phyloP scores from a whole-genome alignment of 2,113 vertebrate species.

The Onychorhynchus coronatus region DNA sequence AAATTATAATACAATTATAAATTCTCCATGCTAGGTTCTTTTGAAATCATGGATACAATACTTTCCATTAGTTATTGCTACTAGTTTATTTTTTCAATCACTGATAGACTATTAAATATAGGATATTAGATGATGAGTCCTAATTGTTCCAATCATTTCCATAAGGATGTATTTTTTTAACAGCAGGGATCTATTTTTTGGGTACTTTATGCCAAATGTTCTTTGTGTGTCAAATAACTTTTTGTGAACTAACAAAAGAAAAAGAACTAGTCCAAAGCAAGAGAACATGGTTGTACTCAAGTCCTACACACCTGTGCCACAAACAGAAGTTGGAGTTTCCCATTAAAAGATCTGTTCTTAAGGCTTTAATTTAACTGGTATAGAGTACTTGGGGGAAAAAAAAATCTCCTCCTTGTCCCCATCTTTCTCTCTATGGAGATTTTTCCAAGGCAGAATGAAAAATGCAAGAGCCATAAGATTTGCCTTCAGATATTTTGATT shows the following conservation, averaged over 20 bases:
- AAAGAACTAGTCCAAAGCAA: not conserved
- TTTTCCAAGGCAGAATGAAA: not conserved
- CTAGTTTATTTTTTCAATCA: not conserved
- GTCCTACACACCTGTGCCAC: not conserved
- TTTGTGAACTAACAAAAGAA: not conserved
- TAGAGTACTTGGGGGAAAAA: not conserved
- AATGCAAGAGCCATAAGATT: not conserved
- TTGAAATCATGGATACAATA: not conserved
- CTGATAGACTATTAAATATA: not conserved
- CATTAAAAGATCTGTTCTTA: not conserved
- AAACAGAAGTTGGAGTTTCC: not conserved
- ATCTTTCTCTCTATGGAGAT: not conserved
- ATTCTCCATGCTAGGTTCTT: not conserved
- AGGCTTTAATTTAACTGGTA: not conserved
- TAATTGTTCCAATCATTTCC: not conserved
- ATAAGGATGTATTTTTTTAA: not conserved
- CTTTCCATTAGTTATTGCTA: not conserved
- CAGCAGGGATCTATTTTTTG: not conserved
- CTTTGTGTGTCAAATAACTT: not conserved
- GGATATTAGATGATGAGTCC: not conserved
- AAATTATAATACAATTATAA: not conserved
- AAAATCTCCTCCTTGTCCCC: rapidly evolving
- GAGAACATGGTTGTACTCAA: not conserved
- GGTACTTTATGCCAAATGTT: not conserved
- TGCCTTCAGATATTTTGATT: not conserved